Conservation (phyloP, 2,797 vertebrate genomes). For the Phrynocephalus guinanensis region DNA sequence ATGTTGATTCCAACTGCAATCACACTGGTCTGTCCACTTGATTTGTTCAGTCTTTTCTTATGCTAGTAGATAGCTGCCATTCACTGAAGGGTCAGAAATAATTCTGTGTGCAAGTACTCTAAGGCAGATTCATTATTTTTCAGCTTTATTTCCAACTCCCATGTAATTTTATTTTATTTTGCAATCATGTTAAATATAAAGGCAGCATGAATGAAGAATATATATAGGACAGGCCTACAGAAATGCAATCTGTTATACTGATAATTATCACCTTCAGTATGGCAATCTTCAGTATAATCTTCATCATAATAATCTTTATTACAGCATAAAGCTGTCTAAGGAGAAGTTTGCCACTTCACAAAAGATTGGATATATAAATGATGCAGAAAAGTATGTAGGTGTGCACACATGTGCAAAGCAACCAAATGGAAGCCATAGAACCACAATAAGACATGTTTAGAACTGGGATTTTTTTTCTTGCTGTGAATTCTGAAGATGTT, state of each 20-base stretch:
- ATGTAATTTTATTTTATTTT: background rate
- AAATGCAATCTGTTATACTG: background rate
- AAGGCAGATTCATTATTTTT: background rate
- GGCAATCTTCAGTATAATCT: too few species aligned
- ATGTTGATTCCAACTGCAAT: background rate
- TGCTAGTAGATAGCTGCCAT: background rate
- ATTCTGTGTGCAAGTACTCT: background rate
- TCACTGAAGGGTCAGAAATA: background rate
- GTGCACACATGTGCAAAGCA: too few species aligned
- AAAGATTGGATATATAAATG: background rate
- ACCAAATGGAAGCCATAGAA: background rate
- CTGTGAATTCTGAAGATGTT: background rate
- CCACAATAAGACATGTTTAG: background rate
- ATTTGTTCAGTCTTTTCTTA: background rate
- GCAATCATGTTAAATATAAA: background rate
- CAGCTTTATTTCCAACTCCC: background rate
- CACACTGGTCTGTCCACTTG: background rate
- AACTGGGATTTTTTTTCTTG: background rate
- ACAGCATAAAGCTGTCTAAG: too few species aligned
- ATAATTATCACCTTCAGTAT: background rate
- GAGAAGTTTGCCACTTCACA: background rate
- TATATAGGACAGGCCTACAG: background rate
- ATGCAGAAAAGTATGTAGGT: background rate
- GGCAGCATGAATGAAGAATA: background rate
- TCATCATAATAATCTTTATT: too few species aligned